Evolutionary conservation across 2,888 invertebrate genomes (phyloP), one percentile per base, ranked within the genome.

Genomic region (Gnatocerus cornutus): DNA sequence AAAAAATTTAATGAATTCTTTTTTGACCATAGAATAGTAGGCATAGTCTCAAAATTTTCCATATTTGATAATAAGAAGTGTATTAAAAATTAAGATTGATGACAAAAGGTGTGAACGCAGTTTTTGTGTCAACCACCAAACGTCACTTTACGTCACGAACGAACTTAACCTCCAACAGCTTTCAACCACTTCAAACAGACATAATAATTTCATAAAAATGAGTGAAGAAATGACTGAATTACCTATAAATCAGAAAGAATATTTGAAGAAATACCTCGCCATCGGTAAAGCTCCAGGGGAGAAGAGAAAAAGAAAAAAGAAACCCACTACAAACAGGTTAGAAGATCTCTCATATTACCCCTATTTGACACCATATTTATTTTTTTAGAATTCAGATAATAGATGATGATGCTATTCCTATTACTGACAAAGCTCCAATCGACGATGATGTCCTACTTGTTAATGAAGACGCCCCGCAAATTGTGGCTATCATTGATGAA

Each of bases 391-490:
- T 95, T 0, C 92, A 90, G 86, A 93, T 97, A 70, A 93, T 97
- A 68, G 96, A 96, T 80, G 96, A 96, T 85, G 95, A 96, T 82
- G 75, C 91, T 2, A 88, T 89, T 1, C 88, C 89, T 62, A 85
- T 90, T 27, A 87, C 89, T 30, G 84, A 90, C 0, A 82, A 90
- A 0, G 89, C 90, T 14, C 89, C 90, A 43, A 89, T 89, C 69
- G 90, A 90, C 75, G 84, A 91, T 39, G 92, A 93, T 59, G 91
- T 93, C 59, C 87, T 93, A 1, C 88, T 91, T 48, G 88, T 91
- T 62, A 89, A 89, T n/a, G 97, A 98, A 80, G 96, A 97, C 83
- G 95, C 93, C 0, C 98, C 98, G 0, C 93, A 93, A 83, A 92
- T 98, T 72, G 97, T 93, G 0, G 96, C 93, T 0, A 89, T 97